Evolutionary conservation across 2,888 invertebrate genomes (phyloP).

Genomic region (Nomada ferruginata): DNA sequence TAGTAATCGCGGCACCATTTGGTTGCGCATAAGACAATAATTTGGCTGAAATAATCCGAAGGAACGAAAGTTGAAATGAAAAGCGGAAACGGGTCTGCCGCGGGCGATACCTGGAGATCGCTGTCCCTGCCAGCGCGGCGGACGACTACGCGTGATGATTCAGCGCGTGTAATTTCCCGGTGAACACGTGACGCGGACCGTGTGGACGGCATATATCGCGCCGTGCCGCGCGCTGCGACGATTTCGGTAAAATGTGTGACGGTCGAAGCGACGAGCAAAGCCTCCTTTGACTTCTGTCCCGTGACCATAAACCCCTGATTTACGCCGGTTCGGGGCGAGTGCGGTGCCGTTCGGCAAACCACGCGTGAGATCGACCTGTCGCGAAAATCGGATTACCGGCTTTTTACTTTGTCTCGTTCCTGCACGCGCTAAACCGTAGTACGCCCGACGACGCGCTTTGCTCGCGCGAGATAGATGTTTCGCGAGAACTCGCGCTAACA

Average conservation of each 20-base stretch:
- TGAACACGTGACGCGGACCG: constrained; percentile 48
- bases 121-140: too few species aligned
- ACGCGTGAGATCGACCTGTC: constrained; percentile 75
- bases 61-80: too few species aligned
- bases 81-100: too few species aligned
- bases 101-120: too few species aligned
- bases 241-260: constrained; percentile 81
- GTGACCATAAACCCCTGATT: constrained; percentile 80
- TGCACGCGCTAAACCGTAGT: constrained; percentile 16
- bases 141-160: constrained; percentile 53
- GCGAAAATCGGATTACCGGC: constrained; percentile 72
- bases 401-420: constrained; percentile 54
- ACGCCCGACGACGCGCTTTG: constrained; percentile 42
- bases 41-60: too few species aligned
- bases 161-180: constrained; percentile 60
- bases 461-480: constrained; percentile 33
- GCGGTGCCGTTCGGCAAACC: constrained; percentile 72
- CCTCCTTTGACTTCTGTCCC: constrained; percentile 79
- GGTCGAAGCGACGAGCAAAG: constrained; percentile 77
- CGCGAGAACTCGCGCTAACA: constrained; percentile 23
- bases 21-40: too few species aligned
- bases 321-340: constrained; percentile 72
- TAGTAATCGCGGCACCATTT: too few species aligned
- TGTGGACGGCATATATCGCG: constrained; percentile 61
- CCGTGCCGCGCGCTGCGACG: constrained; percentile 66